These are phyloP conservation scores for Oligia latruncula DNA, from an alignment of 2,888 invertebrate genomes.

Conservation along the genomic window DNA sequence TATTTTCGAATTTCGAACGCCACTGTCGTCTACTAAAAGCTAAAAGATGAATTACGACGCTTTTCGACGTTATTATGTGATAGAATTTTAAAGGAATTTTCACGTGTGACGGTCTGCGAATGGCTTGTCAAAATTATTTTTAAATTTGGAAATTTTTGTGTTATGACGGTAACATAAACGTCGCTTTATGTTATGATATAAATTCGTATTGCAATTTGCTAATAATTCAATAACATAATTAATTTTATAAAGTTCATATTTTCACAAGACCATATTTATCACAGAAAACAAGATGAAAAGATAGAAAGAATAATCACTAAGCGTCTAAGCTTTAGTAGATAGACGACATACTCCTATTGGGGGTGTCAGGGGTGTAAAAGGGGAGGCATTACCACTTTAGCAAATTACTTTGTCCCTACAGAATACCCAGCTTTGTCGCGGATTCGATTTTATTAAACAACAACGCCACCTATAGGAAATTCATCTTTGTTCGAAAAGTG, in stretches of 20 bases:
- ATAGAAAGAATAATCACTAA: conserved; percentile 54
- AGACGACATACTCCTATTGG: conserved; percentile 67
- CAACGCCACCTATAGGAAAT: conserved; percentile 67
- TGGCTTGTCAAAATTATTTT: conserved; percentile 31
- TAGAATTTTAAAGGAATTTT: conserved; percentile 71
- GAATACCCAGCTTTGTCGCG: conserved; percentile 75
- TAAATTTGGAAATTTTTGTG: conserved; percentile 37
- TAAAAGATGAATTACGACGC: conserved; percentile 73
- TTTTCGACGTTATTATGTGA: conserved; percentile 73
- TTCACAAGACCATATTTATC: conserved; percentile 15
- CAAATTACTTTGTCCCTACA: conserved; percentile 81
- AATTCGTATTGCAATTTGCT: background rate
- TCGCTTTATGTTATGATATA: background rate
- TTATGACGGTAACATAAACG: conserved; percentile 1
- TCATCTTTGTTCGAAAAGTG: conserved; percentile 54
- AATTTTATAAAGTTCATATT: conserved; percentile 2
- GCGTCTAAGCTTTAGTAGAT: conserved; percentile 55
- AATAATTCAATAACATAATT: background rate
- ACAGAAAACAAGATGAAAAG: conserved; percentile 39
- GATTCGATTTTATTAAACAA: conserved; percentile 78
- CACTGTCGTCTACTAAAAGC: conserved; percentile 69
- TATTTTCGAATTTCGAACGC: conserved; percentile 56
- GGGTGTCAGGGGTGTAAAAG: conserved; percentile 54
- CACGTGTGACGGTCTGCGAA: conserved; percentile 54
- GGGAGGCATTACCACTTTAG: conserved; percentile 79